Conservation (phyloP, 2,113 vertebrate genomes). For the Opisthocomus hoazin region DNA sequence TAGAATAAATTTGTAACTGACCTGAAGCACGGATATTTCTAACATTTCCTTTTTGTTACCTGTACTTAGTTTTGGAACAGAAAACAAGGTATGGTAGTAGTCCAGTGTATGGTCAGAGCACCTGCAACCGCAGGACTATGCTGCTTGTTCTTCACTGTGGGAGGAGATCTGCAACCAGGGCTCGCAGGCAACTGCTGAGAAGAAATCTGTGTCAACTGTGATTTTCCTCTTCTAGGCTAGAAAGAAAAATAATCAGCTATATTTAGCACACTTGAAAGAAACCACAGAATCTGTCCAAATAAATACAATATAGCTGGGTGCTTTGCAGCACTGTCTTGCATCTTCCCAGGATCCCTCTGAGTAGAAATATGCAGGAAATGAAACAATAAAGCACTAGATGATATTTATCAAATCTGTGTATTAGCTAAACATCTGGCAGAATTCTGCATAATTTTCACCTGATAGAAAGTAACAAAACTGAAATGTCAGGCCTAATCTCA, state of each 20-base stretch:
- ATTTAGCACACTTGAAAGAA: slow-evolving; percentile 46
- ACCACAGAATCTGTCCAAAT: background rate
- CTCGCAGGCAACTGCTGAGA: slow-evolving; percentile 9
- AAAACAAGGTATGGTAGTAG: background rate
- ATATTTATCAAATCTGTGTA: background rate
- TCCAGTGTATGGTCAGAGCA: background rate
- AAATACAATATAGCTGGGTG: background rate
- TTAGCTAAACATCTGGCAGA: background rate
- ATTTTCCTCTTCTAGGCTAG: slow-evolving; percentile 1
- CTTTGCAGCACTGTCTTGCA: background rate
- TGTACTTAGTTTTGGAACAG: background rate
- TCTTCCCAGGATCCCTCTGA: background rate
- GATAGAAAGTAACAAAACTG: background rate
- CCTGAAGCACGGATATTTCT: background rate
- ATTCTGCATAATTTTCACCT: background rate
- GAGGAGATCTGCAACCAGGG: background rate
- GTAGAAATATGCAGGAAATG: background rate
- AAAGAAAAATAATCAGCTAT: slow-evolving; percentile 40
- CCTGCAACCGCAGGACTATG: background rate
- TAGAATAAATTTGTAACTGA: background rate
- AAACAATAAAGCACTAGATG: background rate
- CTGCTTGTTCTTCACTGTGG: background rate
- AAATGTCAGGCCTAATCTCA: background rate
- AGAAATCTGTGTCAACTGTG: slow-evolving; percentile 54
- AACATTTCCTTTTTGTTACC: background rate